Base-by-base conservation (phyloP, 2,113 vertebrate genomes). In the Proteles cristata region DNA sequence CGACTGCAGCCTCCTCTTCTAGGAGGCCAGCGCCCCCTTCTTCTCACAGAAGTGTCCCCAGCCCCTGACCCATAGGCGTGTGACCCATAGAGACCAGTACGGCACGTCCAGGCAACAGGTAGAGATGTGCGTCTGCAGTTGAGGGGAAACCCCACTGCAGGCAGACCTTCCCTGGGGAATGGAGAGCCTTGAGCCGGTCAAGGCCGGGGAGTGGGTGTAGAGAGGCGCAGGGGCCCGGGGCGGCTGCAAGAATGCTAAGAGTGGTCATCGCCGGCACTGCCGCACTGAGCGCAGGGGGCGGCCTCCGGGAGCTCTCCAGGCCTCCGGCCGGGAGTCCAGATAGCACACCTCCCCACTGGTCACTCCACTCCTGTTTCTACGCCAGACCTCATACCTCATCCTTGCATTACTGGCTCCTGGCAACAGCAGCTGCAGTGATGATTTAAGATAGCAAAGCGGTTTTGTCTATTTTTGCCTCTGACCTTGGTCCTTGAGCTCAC, bases 391-490 rank as follows among this genome's bases (percentile, higher is more conserved):
- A 1, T 25, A 61, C 28, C 95, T 93, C 11, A 0, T 43, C 71
- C 80, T 39, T 17, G 31, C 84, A 71, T 82, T 25, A 26, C n/a
- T n/a, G 74, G 31, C 50, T 48, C 7, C 48, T 11, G 28, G 3
- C 21, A 31, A 33, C 28, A 68, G 71, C 16, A 23, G 48, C 35
- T 25, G 23, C 11, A 43, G 48, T 73, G 39, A 71, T 10, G 39
- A 71, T 11, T 66, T 65, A 88, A 79, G 76, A 33, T 4, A 21
- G 58, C 50, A 43, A 17, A 33, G 25, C 31, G 80, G 85, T 68
- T 94, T 55, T 83, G 71, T 97, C 96, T 71, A 53, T 88, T 93
- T 85, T 71, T 88, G 50, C 89, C 85, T 91, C 94, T 80, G 81
- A 91, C 77, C 81, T 88, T 93, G 81, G 76, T 76, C 79, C n/a